Evolutionary conservation across 1,140 invertebrate species (phyloP).

Genomic region (Stegodyphus dumicola): DNA sequence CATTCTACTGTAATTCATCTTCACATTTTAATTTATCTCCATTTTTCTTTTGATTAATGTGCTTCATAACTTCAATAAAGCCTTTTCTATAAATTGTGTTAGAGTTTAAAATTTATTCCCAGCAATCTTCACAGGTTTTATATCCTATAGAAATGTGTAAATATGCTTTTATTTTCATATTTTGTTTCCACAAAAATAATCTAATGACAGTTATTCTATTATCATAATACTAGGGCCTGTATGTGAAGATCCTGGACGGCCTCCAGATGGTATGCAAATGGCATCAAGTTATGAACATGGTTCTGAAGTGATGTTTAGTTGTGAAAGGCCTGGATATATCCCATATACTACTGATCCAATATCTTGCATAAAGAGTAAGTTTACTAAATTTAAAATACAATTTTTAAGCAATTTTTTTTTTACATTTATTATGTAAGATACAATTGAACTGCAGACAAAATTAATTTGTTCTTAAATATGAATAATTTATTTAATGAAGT

Average conservation of each 20-base stretch:
- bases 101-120: neutral
- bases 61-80: too few relatives aligned
- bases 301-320: constrained; percentile 90
- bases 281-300: constrained; percentile 92
- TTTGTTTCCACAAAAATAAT: too few relatives aligned
- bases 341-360: constrained; percentile 91
- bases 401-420: neutral
- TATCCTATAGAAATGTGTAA: too few relatives aligned
- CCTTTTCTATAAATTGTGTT: too few relatives aligned
- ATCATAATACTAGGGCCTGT: constrained; percentile 75
- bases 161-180: too few relatives aligned
- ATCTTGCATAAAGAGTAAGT: constrained; percentile 76
- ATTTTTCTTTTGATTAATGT: neutral
- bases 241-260: constrained; percentile 93
- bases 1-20: too few relatives aligned
- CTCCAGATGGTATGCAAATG: constrained; percentile 88
- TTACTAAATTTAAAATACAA: neutral
- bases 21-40: too few relatives aligned
- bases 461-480: too few relatives aligned
- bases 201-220: too few relatives aligned
- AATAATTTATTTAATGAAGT: too few relatives aligned
- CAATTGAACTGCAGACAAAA: neutral
- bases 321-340: constrained; percentile 90
- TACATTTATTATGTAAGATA: neutral
- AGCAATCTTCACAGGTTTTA: neutral